phyloP scores from a whole-genome alignment of 2,113 vertebrate genomes.

The Fregetta grallaria region DNA sequence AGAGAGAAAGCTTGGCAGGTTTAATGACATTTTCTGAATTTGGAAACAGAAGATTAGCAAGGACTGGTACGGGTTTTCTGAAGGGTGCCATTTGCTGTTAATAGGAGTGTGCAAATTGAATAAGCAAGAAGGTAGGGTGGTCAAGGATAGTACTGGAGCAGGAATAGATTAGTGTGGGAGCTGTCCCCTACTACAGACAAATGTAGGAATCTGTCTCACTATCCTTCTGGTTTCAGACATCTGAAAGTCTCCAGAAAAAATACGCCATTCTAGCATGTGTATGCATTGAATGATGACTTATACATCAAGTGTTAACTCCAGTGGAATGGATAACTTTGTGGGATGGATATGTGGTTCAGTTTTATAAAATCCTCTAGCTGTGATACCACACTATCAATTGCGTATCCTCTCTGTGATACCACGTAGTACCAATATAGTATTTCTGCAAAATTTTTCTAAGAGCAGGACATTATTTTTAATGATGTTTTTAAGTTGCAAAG shows the following conservation, averaged over 20 bases:
- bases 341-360: not conserved
- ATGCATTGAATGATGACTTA: not conserved
- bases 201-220: not conserved
- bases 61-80: not conserved
- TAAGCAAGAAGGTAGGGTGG: not conserved
- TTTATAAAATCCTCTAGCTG: not conserved
- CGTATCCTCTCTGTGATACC: not conserved
- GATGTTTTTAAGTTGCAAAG: not conserved
- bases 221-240: not conserved
- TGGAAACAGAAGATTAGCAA: not conserved
- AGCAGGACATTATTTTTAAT: not conserved
- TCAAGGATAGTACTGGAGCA: not conserved
- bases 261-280: rapidly evolving
- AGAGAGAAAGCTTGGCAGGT: not conserved
- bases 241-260: not conserved
- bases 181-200: not conserved
- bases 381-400: not conserved
- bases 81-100: not conserved
- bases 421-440: not conserved
- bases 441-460: not conserved
- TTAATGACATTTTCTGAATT: not conserved
- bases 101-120: not conserved
- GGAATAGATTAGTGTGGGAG: not conserved
- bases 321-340: not conserved
- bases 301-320: not conserved